Conservation (phyloP, 2,113 vertebrate genomes). For the Gobio gobio region DNA sequence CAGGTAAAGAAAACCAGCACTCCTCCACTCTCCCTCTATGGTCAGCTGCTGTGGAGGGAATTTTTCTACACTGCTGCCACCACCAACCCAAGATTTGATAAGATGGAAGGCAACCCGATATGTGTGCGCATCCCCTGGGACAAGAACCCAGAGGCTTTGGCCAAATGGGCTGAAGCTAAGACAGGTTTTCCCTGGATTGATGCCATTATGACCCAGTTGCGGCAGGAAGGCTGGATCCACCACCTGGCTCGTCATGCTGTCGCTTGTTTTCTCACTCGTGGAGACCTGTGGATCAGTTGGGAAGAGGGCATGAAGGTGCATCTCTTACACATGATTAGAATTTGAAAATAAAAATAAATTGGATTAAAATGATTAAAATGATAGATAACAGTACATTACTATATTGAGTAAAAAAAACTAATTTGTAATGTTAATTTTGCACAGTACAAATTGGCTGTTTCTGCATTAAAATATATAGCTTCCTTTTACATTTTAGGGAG, state of each 20-base stretch:
- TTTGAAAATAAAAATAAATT: too few species aligned
- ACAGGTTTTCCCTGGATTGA: slow-evolving; percentile 82
- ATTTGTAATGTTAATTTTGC: not conserved
- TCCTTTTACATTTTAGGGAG: not conserved
- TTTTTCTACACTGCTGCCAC: slow-evolving; percentile 79
- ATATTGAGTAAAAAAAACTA: too few species aligned
- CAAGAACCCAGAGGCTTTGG: slow-evolving; percentile 74
- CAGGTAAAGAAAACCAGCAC: slow-evolving; percentile 80
- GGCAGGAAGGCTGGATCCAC: slow-evolving; percentile 81
- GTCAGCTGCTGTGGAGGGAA: slow-evolving; percentile 78
- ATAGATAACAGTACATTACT: too few species aligned
- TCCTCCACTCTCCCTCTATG: slow-evolving; percentile 77
- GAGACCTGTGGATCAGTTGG: slow-evolving; percentile 81
- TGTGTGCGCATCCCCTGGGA: slow-evolving; percentile 81
- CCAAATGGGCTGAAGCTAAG: slow-evolving; percentile 79
- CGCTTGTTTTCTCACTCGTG: slow-evolving; percentile 78
- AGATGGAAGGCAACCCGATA: slow-evolving; percentile 80
- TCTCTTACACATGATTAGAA: not conserved
- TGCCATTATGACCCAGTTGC: slow-evolving; percentile 80
- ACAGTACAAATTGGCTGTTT: not conserved
- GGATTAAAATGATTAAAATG: too few species aligned
- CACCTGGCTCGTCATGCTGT: slow-evolving; percentile 79
- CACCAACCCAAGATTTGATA: slow-evolving; percentile 79
- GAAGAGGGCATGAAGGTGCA: slow-evolving; percentile 82
- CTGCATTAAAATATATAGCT: not conserved